A percentile compares a stretch with the other conserved stretches of the same genome.
These are phyloP conservation scores for Anastrepha ludens DNA, from an alignment of 1,140 invertebrate genomes.

Conservation along the genomic window DNA sequence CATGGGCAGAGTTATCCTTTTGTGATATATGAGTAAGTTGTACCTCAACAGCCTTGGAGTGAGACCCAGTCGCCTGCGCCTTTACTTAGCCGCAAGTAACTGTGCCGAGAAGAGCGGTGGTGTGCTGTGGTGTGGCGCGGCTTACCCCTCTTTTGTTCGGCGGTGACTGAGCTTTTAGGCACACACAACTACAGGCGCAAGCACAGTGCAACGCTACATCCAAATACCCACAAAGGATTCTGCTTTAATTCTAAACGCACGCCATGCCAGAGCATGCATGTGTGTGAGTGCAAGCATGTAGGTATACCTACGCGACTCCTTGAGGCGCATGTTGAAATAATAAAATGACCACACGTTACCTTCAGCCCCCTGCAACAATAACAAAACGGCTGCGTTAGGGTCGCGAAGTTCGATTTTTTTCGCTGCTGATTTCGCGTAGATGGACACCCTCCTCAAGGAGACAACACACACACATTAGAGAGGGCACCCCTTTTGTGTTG, in stretches of 20 bases:
- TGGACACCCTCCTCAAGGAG: constrained; percentile 31
- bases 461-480: not conserved
- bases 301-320: constrained; percentile 15
- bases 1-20: constrained; percentile 65
- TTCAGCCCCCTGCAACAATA: constrained; percentile 12
- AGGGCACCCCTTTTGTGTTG: constrained; percentile 8
- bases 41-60: constrained; percentile 67
- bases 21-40: constrained; percentile 74
- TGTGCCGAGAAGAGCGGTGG: no score
- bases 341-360: constrained; percentile 56
- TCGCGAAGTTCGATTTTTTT: constrained; percentile 40
- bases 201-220: not conserved
- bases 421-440: not conserved
- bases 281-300: not conserved
- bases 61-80: not conserved
- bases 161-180: constrained; percentile 69
- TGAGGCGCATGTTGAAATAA: constrained; percentile 53
- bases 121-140: not conserved
- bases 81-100: not conserved
- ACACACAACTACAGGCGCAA: constrained; percentile 61
- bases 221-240: not conserved
- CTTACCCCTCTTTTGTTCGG: constrained; percentile 52
- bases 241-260: not conserved
- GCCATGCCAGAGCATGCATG: not conserved
- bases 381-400: constrained; percentile 26